Percentiles rank a stretch among this genome's conserved stretches.
These are phyloP conservation scores for Girardinus metallicus DNA, from an alignment of 2,797 vertebrate species.

Conservation along the genomic window DNA sequence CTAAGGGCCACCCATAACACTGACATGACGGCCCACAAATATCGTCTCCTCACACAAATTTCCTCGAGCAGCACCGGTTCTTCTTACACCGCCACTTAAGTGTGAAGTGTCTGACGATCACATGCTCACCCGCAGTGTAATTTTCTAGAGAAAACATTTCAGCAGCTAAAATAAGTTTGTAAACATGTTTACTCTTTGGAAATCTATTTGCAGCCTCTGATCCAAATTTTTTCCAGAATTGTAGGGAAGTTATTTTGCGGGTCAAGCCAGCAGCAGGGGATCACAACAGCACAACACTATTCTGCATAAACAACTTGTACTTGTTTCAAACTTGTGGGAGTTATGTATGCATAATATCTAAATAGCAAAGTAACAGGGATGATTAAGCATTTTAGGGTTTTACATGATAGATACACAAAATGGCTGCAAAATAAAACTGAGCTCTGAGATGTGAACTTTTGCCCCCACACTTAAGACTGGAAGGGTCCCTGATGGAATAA, in stretches of 20 bases:
- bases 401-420: constrained; percentile 17
- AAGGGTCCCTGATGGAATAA: not conserved
- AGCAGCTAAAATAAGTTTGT: constrained; percentile 40
- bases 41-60: constrained; percentile 10
- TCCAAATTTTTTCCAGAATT: constrained; percentile 34
- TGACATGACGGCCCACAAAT: constrained; percentile 63
- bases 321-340: constrained; percentile 48
- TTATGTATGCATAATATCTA: constrained; percentile 11
- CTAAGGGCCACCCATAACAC: constrained; percentile 43
- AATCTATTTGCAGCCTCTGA: constrained; percentile 21
- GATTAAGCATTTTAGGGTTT: constrained; percentile 27
- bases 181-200: constrained; percentile 65
- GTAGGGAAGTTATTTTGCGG: constrained; percentile 39
- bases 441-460: not conserved
- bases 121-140: constrained; percentile 5
- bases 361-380: constrained; percentile 34
- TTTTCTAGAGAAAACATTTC: constrained; percentile 24
- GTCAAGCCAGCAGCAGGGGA: constrained; percentile 51
- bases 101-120: constrained; percentile 14
- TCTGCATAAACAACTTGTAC: constrained; percentile 59
- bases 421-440: not conserved
- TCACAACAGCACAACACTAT: constrained; percentile 40
- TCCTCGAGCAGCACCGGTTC: not conserved
- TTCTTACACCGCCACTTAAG: constrained; percentile 1
- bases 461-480: not conserved